Evolutionary conservation across 1,140 invertebrate genomes (phyloP).

Genomic region (Tyrophagus putrescentiae): DNA sequence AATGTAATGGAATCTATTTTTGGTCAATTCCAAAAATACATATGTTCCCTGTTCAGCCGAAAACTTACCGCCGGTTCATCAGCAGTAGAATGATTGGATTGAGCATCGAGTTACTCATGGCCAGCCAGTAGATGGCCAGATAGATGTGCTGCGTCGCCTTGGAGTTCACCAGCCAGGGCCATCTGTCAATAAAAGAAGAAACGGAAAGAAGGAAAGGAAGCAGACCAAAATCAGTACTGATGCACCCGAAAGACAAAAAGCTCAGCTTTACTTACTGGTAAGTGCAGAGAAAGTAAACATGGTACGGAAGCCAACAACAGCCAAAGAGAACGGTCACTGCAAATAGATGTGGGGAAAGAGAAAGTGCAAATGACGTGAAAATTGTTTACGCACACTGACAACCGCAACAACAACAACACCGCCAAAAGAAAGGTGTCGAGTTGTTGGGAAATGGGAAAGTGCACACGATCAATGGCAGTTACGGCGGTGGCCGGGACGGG

Average conservation of each 20-base stretch:
- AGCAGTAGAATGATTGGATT: slow-evolving; percentile 19
- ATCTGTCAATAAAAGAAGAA: no score
- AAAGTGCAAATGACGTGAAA: not conserved
- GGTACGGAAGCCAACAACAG: slow-evolving; percentile 74
- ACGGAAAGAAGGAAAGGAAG: no score
- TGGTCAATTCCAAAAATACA: not conserved
- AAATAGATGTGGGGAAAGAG: slow-evolving; percentile 45
- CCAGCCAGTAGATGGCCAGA: slow-evolving; percentile 74
- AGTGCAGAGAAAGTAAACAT: slow-evolving; percentile 62
- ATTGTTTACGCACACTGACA: no score
- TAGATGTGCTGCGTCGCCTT: slow-evolving; percentile 62
- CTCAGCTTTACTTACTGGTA: no score
- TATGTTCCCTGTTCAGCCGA: no score
- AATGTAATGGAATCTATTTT: not conserved
- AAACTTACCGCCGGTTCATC: slow-evolving; percentile 15
- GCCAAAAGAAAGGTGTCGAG: no score
- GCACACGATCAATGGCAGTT: not conserved
- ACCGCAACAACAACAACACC: no score
- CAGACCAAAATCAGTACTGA: no score
- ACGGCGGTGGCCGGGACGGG: not conserved
- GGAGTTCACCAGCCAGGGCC: not conserved
- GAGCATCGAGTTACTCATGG: slow-evolving; percentile 78
- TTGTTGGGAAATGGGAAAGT: no score
- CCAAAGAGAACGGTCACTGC: slow-evolving; percentile 68
- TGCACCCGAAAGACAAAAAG: no score